Percentiles rank a stretch among this genome's conserved stretches.
Evolutionary conservation across 2,797 vertebrate genomes (phyloP).

Genomic region (Molothrus aeneus): DNA sequence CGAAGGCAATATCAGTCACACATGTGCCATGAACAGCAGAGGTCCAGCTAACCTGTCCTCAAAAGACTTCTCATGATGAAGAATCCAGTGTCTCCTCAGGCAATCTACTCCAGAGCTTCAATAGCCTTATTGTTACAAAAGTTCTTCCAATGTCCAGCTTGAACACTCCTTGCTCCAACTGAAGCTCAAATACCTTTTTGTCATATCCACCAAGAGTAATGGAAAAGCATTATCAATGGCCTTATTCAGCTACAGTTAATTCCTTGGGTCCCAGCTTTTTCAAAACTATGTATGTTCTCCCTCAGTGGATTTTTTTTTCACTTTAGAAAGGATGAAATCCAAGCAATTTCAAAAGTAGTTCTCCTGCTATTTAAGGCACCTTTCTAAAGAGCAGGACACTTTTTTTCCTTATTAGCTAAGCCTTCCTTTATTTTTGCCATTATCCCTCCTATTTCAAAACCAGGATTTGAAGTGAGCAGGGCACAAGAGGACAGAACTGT

Average conservation of each 20-base stretch:
- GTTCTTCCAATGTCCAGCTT: neutral
- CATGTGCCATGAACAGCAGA: neutral
- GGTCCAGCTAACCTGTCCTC: neutral
- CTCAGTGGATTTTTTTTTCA: neutral
- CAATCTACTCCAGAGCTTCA: neutral
- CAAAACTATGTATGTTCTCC: neutral
- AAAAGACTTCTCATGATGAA: neutral
- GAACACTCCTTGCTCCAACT: neutral
- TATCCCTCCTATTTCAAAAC: neutral
- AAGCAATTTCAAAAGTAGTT: neutral
- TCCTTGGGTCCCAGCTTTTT: neutral
- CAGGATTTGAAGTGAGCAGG: neutral
- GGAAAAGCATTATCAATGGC: neutral
- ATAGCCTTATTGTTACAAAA: constrained; percentile 4
- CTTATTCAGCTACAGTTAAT: neutral
- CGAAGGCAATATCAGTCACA: neutral
- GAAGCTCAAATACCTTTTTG: constrained; percentile 25
- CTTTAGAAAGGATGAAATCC: neutral
- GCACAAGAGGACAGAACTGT: neutral
- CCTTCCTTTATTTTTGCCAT: neutral
- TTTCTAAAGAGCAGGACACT: neutral
- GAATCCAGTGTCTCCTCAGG: neutral
- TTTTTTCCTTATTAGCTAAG: neutral
- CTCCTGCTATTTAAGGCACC: neutral
- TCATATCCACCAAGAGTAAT: neutral